Conservation (phyloP, 2,888 invertebrate genomes). For the Hofmannophila pseudospretella region DNA sequence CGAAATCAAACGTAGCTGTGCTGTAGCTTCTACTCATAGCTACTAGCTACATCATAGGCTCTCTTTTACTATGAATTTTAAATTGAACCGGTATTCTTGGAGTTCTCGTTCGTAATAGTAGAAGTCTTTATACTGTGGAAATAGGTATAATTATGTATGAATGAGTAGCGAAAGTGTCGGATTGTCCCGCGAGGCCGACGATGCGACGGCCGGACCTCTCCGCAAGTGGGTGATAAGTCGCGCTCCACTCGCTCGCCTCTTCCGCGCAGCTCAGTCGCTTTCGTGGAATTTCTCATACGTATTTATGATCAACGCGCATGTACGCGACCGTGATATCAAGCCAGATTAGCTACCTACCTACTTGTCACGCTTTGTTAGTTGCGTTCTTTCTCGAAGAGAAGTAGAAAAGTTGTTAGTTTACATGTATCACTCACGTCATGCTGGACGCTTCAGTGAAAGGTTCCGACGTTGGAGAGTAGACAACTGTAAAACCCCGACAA, state of each 20-base stretch:
- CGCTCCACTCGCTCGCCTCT: constrained; percentile 50
- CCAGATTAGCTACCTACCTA: constrained; percentile 31
- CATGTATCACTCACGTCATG: constrained; percentile 18
- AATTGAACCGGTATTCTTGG: neutral
- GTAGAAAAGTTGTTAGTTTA: constrained; percentile 11
- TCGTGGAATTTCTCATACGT: constrained; percentile 48
- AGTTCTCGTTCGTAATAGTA: neutral
- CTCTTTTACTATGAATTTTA: too few relatives aligned
- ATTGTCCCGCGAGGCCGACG: constrained; percentile 22
- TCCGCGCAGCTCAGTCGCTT: constrained; percentile 38
- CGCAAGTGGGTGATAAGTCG: constrained; percentile 55
- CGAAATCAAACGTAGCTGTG: too few relatives aligned
- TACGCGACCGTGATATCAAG: constrained; percentile 32
- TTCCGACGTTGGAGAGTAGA: constrained; percentile 10
- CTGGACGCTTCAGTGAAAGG: constrained; percentile 30
- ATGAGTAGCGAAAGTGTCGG: constrained; percentile 55
- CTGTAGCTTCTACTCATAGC: too few relatives aligned
- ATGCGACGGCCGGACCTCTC: constrained; percentile 23
- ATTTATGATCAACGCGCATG: constrained; percentile 33
- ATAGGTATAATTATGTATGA: constrained; percentile 1
- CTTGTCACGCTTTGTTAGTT: constrained; percentile 38
- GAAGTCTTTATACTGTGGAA: too few relatives aligned
- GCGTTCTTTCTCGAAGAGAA: constrained; percentile 25
- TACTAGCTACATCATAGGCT: neutral
- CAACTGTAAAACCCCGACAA: constrained; percentile 9